These are phyloP conservation scores for Leguminivora glycinivorella DNA, from an alignment of 1,140 invertebrate species.

Conservation along the genomic window DNA sequence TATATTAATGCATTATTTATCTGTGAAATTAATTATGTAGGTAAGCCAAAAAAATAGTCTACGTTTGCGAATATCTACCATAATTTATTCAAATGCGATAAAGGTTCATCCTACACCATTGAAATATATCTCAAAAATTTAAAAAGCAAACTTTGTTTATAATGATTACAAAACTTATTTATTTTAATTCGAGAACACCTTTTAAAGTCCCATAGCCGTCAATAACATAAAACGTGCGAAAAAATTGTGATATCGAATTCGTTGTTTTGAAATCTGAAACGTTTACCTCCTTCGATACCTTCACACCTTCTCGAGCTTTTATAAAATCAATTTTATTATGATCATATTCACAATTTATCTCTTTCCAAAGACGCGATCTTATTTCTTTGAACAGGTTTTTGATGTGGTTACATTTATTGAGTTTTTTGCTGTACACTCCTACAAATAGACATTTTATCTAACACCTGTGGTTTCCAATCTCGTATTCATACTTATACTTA, in stretches of 20 bases:
- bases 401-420: slow-evolving; percentile 32
- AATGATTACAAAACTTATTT: neutral
- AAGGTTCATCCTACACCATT: neutral
- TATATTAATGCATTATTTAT: slow-evolving; percentile 8
- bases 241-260: slow-evolving; percentile 62
- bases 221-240: slow-evolving; percentile 52
- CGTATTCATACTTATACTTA: slow-evolving; percentile 21
- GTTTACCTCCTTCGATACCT: slow-evolving; percentile 48
- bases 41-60: neutral
- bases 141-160: neutral
- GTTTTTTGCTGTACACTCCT: neutral
- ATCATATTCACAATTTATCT: slow-evolving; percentile 46
- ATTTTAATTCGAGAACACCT: slow-evolving; percentile 1
- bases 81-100: neutral
- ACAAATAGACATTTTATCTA: slow-evolving; percentile 31
- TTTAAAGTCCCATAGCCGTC: slow-evolving; percentile 33
- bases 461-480: slow-evolving; percentile 39
- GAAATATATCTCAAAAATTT: neutral
- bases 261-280: slow-evolving; percentile 67
- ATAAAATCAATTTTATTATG: slow-evolving; percentile 56
- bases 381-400: slow-evolving; percentile 50
- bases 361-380: slow-evolving; percentile 46
- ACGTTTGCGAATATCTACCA: neutral
- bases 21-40: slow-evolving; percentile 12
- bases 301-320: slow-evolving; percentile 43